Evolutionary conservation across 2,888 invertebrate species (phyloP), one percentile per base, ranked within the genome.

Genomic region (Peribatodes rhomboidaria): DNA sequence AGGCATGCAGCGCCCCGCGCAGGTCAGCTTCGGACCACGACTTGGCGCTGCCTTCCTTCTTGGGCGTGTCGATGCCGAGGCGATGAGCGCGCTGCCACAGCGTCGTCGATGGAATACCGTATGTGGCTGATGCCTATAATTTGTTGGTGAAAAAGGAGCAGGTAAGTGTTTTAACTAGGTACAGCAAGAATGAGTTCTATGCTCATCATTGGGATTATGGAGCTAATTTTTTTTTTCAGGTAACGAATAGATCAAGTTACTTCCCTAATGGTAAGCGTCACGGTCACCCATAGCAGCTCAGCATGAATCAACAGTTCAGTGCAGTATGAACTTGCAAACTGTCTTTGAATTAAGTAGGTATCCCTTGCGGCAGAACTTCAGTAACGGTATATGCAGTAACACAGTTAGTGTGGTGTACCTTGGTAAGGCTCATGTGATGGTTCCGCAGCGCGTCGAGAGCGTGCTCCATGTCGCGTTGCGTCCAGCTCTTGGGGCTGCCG

Each of bases 21-120:
- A 98, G 90, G 78, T 97, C 97, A 70, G 96, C 96, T 86, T 97
- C 97, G 73, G 96, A 97, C 98, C 98, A 98, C 7, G 97, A 96
- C 89, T 97, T 97, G 57, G 97, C 95, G 11, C 96, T 96, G 44
- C 97, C 97, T 83, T 98, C 98, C 89, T 97, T 97, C 93, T 98
- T 98, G 65, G 98, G 98, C 68, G 98, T 98, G 89, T 97, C 97
- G 85, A 98, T 98, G 73, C 98, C 98, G 81, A 97, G 92, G 60
- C 97, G 94, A 89, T 98, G 98, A 35, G 98, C 98, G 74, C 98
- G 94, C 89, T 98, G 98, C 98, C 98, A 98, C 39, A 98, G 94
- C 13, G 98, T 98, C 55, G 98, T 98, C 60, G 98, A 97, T 57
- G 98, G 98, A 81, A 98, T 98, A 73, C 98, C 97, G 87, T 96